phyloP scores from a whole-genome alignment of 2,888 invertebrate species.

The Lepas anatifera region DNA sequence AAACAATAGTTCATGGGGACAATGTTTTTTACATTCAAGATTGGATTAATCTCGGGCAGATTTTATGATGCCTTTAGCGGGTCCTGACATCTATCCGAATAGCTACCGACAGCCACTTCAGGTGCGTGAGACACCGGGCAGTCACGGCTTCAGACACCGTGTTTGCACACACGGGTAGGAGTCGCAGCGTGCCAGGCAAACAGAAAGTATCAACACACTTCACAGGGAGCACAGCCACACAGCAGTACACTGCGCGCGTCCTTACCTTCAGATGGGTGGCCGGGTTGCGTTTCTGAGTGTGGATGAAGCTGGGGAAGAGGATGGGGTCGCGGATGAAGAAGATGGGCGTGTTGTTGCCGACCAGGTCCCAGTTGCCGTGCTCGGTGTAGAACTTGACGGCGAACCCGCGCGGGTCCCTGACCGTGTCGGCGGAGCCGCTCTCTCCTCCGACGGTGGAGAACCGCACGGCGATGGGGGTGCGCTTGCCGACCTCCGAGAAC shows the following conservation, averaged over 20 bases:
- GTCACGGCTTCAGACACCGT: not conserved
- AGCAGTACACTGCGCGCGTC: not conserved
- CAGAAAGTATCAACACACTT: too few relatives aligned
- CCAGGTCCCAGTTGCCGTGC: slow-evolving; percentile 86
- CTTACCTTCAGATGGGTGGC: slow-evolving; percentile 66
- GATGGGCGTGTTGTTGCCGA: slow-evolving; percentile 52
- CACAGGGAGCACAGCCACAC: not conserved
- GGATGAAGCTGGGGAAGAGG: slow-evolving; percentile 87
- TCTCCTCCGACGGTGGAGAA: slow-evolving; percentile 84
- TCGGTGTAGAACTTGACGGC: slow-evolving; percentile 89
- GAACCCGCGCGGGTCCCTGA: slow-evolving; percentile 82
- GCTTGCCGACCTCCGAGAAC: slow-evolving; percentile 63
- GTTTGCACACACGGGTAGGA: too few relatives aligned
- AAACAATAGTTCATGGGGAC: too few relatives aligned
- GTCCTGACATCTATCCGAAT: too few relatives aligned
- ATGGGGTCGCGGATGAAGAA: slow-evolving; percentile 57
- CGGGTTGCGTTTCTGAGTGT: slow-evolving; percentile 93
- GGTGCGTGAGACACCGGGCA: too few relatives aligned
- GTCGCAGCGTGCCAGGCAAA: too few relatives aligned
- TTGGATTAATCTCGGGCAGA: too few relatives aligned
- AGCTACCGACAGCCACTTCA: too few relatives aligned
- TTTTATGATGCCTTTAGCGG: too few relatives aligned
- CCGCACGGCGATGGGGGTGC: slow-evolving; percentile 62
- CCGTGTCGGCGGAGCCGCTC: slow-evolving; percentile 80
- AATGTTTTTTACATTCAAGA: too few relatives aligned